phyloP scores from a whole-genome alignment of 2,113 vertebrate genomes.

The Edolisoma coerulescens region DNA sequence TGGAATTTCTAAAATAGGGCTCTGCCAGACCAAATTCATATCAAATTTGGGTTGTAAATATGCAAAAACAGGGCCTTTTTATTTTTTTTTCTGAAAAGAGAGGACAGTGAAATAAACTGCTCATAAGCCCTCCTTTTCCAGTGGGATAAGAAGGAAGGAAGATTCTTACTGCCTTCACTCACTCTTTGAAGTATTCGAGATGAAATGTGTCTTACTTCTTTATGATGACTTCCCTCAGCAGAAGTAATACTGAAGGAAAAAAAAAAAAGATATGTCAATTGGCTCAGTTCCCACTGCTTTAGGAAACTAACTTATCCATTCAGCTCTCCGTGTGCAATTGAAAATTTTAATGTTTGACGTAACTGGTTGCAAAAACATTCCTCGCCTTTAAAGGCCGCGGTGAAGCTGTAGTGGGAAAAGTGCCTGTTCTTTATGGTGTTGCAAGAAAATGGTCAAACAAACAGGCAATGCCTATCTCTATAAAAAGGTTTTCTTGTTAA shows the following conservation, averaged over 20 bases:
- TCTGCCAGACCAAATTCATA: background rate
- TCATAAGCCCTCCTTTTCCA: background rate
- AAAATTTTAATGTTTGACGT: background rate
- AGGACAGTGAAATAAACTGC: background rate
- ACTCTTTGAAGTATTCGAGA: background rate
- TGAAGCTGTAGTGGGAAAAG: background rate
- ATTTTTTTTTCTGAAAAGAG: background rate
- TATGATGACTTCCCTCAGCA: background rate
- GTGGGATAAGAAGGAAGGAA: background rate
- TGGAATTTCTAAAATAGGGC: background rate
- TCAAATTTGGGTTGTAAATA: background rate
- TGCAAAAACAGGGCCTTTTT: background rate
- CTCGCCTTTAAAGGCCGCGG: background rate
- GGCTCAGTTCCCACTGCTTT: background rate
- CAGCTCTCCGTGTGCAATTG: background rate
- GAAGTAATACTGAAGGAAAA: background rate
- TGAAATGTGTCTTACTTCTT: background rate
- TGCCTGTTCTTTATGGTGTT: background rate
- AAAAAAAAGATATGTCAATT: background rate
- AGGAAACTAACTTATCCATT: background rate
- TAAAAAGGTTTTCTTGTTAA: background rate
- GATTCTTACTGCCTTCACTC: background rate
- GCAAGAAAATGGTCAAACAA: background rate
- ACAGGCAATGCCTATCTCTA: background rate
- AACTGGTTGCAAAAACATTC: background rate